Base-by-base conservation (phyloP, 1,140 invertebrate genomes). In the Venturia canescens region DNA sequence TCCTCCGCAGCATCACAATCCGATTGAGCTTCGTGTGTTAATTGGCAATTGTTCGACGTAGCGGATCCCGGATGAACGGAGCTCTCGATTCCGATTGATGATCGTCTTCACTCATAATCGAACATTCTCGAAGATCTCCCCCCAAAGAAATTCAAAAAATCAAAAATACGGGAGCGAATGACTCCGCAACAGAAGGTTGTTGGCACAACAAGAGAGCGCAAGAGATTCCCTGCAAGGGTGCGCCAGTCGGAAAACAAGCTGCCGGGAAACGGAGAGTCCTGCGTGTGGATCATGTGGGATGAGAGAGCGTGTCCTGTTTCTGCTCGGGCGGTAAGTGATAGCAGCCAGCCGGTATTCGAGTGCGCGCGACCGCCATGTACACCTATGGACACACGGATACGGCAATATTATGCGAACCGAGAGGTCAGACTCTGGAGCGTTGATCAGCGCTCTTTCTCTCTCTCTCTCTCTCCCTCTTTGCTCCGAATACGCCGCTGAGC, bases 321-420 rank as follows among this genome's bases (percentile, higher is more conserved):
- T 77, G 57, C 31, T 48, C 75, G 75, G n/a, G n/a, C 66, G 34
- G 75, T 77, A 77, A 77, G 75, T 77, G 75, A 77, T 77, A 77
- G 75, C 31, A 77, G 66, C 60, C 75, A 77, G 75, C 75, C 60
- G 75, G 75, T 77, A 77, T 77, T 77, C 34, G 57, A 74, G 38
- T 38, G 38, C 23, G 38, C 66, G 18, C 29, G n/a, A n/a, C n/a
- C n/a, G n/a, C 27, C 60, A 26, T 27, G 60, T 57, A 23, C 21
- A 57, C 4, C 53, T 57, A 57, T 57, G 38, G 50, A 53, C 50
- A 53, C 50, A 63, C 21, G 23, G n/a, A 23, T 63, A 63, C 23
- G 38, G 38, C 38, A 66, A 26, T 66, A 66, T 66, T 23, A n/a
- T 57, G 53, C 60, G 4, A 23, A 66, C 60, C 23, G 13, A 26